phyloP scores from a whole-genome alignment of 1,140 invertebrate genomes.

The Periplaneta americana region DNA sequence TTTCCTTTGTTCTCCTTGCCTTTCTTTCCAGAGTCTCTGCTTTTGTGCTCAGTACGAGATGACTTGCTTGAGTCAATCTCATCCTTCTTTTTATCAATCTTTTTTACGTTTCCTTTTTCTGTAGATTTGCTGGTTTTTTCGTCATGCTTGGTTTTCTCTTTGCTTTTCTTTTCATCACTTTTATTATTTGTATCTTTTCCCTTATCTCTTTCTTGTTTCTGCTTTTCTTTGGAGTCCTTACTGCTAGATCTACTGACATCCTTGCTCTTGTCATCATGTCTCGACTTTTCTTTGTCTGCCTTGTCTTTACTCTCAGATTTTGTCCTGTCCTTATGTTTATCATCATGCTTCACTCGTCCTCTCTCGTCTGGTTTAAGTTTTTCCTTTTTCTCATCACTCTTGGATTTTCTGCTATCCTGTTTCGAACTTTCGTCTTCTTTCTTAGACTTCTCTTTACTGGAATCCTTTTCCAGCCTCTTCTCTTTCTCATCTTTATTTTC shows the following conservation, averaged over 20 bases:
- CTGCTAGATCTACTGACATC: not conserved
- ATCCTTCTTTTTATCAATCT: not conserved
- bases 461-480: constrained; percentile 6
- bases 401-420: not conserved
- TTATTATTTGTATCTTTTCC: not conserved
- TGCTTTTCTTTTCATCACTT: not conserved
- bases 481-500: constrained; percentile 1
- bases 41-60: not conserved
- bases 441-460: constrained; percentile 1
- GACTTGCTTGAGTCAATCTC: not conserved
- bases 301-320: constrained; percentile 4
- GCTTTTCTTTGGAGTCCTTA: not conserved
- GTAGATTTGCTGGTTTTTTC: not conserved
- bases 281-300: not conserved
- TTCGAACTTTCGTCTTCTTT: not conserved
- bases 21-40: not conserved
- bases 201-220: not conserved
- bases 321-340: not conserved
- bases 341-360: not conserved
- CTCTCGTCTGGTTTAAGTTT: constrained; percentile 8
- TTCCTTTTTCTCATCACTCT: constrained; percentile 3
- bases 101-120: not conserved
- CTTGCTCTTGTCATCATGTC: not conserved
- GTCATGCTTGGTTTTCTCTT: not conserved
- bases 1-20: not conserved